Base-by-base conservation (phyloP, 2,888 invertebrate species). In the Podotricha telesiphe region DNA sequence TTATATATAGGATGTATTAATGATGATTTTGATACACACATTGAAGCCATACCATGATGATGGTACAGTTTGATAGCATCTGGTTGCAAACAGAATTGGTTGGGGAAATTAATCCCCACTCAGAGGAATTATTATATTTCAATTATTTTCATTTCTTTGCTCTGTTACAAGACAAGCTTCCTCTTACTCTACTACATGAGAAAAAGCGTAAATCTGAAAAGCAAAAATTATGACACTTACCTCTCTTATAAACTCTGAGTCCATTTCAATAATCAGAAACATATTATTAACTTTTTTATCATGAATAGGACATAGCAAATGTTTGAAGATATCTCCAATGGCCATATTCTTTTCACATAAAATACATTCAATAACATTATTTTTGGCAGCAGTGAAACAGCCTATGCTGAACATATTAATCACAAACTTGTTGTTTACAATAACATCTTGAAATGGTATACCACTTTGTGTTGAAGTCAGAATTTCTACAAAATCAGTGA, bases 171-270 rank as follows among this genome's bases (percentile, higher is more conserved):
- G n/a, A n/a, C n/a, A n/a, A n/a, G n/a, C n/a, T n/a, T n/a, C n/a
- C n/a, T n/a, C n/a, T n/a, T n/a, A n/a, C 28, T 28, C 28, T 28
- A 4, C 6, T 2, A 28, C 28, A 6, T 28, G 28, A 6, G 28
- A 28, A 28, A 28, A 28, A 28, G 28, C 28, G 6, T 28, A 4
- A 37, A 6, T 4, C 37, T 37, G 10, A 10, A 8, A 37, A 28
- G 20, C 1, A 17, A 11, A 11, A 20, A 17, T 20, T 19, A 28
- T 55, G 40, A 34, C 55, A 50, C 53, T 70, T 75, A 87, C 87
- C 83, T 85, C 82, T 78, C 86, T 76, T 15, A 86, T 73, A 67
- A 85, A 85, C 70, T 87, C 87, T 0, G 78, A 68, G 0, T 79
- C 76, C 11, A 79, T 37, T 0, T 80, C 77, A 3, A 67, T 69